Conservation (phyloP, 2,113 vertebrate genomes). For the Gadus chalcogrammus region DNA sequence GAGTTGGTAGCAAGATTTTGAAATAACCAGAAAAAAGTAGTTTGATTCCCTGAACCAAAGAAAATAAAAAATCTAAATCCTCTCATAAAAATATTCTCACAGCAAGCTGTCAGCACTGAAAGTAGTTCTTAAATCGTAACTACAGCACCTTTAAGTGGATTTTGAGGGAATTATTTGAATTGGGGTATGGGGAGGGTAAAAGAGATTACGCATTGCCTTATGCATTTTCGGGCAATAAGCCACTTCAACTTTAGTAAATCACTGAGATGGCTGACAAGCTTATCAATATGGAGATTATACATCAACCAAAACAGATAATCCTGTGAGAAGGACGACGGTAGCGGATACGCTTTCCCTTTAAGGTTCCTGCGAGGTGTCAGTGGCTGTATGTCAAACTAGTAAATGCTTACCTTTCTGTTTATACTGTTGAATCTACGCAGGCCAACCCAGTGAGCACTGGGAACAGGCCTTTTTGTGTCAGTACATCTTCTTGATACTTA, state of each 20-base stretch:
- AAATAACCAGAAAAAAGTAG: too few species aligned
- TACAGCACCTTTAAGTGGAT: constrained; percentile 9
- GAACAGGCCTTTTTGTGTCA: constrained; percentile 22
- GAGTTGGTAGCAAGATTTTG: too few species aligned
- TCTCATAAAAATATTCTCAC: too few species aligned
- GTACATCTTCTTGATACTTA: constrained; percentile 48
- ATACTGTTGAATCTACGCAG: constrained; percentile 12
- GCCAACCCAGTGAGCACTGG: too few species aligned
- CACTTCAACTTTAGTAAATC: not conserved
- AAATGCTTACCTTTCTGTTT: constrained; percentile 32
- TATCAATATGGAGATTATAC: not conserved
- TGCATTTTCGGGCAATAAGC: constrained; percentile 18
- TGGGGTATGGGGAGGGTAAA: constrained; percentile 10
- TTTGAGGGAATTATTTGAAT: constrained; percentile 13
- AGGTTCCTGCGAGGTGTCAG: constrained; percentile 18
- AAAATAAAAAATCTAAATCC: too few species aligned
- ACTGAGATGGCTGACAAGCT: constrained; percentile 3
- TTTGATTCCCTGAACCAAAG: too few species aligned
- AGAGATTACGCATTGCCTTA: constrained; percentile 47
- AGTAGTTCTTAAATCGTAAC: too few species aligned
- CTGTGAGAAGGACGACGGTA: constrained; percentile 4
- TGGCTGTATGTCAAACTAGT: constrained; percentile 17
- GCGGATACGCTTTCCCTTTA: constrained; percentile 58
- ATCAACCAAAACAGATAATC: constrained; percentile 23
- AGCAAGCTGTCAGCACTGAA: too few species aligned